These are phyloP conservation scores for Danio choprae DNA, from an alignment of 2,797 vertebrate species.

Conservation along the genomic window DNA sequence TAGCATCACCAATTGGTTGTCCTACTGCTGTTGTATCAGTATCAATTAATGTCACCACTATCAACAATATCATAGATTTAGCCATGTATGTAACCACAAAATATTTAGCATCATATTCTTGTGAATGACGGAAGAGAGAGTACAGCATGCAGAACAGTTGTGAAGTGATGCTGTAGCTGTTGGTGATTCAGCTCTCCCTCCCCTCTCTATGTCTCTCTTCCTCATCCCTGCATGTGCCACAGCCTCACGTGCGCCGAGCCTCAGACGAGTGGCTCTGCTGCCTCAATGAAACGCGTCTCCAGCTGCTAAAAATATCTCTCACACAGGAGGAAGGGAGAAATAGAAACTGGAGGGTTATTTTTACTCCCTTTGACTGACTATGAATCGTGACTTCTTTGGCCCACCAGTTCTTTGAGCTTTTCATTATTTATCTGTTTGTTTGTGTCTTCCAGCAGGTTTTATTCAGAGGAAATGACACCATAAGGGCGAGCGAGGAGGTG, in stretches of 20 bases:
- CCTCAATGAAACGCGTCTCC: slow-evolving; percentile 61
- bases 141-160: not conserved
- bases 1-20: not conserved
- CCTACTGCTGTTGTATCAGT: not conserved
- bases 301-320: slow-evolving; percentile 73
- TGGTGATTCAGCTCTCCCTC: slow-evolving; percentile 13
- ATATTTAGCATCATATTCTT: not conserved
- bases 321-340: slow-evolving; percentile 64
- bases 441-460: slow-evolving; percentile 26
- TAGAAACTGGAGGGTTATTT: slow-evolving; percentile 66
- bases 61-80: too few relatives aligned
- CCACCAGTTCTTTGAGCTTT: slow-evolving; percentile 37
- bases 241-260: slow-evolving; percentile 48
- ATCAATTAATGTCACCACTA: not conserved
- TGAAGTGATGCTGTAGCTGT: slow-evolving; percentile 20
- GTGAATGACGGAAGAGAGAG: slow-evolving; percentile 21
- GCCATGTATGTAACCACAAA: not conserved
- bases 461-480: slow-evolving; percentile 31
- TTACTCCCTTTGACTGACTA: slow-evolving; percentile 48
- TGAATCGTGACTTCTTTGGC: slow-evolving; percentile 47
- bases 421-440: slow-evolving; percentile 36
- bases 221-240: slow-evolving; percentile 44
- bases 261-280: slow-evolving; percentile 65
- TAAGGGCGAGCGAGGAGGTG: not conserved
- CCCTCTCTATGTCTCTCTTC: slow-evolving; percentile 28